These are phyloP conservation scores for Porites cylindrica DNA, from an alignment of 92 coral and sea anemone genomes.

Conservation along the genomic window DNA sequence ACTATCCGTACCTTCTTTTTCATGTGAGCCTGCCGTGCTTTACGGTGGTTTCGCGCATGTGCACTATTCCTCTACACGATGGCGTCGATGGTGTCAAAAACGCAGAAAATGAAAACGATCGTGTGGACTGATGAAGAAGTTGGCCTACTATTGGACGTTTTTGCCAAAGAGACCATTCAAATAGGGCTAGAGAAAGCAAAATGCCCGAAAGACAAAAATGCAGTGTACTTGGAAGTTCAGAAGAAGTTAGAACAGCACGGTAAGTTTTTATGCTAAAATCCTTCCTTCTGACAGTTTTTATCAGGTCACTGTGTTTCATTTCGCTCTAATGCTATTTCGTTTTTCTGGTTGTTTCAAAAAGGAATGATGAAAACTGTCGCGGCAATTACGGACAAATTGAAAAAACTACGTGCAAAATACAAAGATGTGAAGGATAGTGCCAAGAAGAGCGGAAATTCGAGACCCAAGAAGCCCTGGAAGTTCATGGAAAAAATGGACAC, in stretches of 20 bases:
- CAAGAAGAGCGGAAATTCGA: slow-evolving; percentile 41
- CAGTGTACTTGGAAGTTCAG: slow-evolving; percentile 35
- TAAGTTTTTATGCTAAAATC: slow-evolving; percentile 33
- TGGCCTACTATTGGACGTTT: slow-evolving; percentile 20
- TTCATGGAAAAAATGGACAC: slow-evolving; percentile 48
- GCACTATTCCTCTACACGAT: not conserved
- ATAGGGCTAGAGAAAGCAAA: slow-evolving; percentile 34
- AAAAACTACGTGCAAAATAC: slow-evolving; percentile 49
- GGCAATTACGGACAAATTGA: slow-evolving; percentile 31
- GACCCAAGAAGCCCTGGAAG: slow-evolving; percentile 35
- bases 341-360: slow-evolving; percentile 36
- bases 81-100: slow-evolving; percentile 14
- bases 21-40: no score
- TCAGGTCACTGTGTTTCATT: slow-evolving; percentile 35
- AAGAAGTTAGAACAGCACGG: slow-evolving; percentile 42
- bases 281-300: slow-evolving; percentile 28
- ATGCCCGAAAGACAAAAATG: slow-evolving; percentile 47
- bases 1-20: no score
- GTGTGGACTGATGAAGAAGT: slow-evolving; percentile 32
- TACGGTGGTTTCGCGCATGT: slow-evolving; percentile 1
- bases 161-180: slow-evolving; percentile 24
- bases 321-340: slow-evolving; percentile 41
- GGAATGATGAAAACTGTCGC: slow-evolving; percentile 43
- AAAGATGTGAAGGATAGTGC: slow-evolving; percentile 48
- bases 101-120: slow-evolving; percentile 19